Base-by-base conservation (phyloP, 2,888 invertebrate species). In the Cloeon dipterum region DNA sequence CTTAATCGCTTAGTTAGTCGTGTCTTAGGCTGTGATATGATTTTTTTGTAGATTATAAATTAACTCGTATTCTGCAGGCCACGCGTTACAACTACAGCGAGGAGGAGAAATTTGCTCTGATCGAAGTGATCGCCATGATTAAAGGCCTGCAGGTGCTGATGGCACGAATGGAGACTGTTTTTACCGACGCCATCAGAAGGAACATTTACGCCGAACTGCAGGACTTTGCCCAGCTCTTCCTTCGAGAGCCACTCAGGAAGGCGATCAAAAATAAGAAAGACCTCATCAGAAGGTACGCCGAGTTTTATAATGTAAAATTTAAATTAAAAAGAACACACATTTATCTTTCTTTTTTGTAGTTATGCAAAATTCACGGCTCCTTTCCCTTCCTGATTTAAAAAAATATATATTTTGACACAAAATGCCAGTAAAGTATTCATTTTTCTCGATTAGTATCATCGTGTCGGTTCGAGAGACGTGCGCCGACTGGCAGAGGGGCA, bases 51-150 rank as follows among this genome's bases (percentile, higher is more conserved):
- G n/a, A n/a, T n/a, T n/a, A n/a, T n/a, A n/a, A n/a, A n/a, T n/a
- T n/a, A n/a, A n/a, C 5, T 21, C 8, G 21, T 21, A 8, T 21
- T 21, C 10, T 5, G 3, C 52, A 79, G 78, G 89, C 93, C 0
- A 94, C 93, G 0, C 70, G 93, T 7, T 98, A 96, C 61, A 98
- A 98, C 60, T 98, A 98, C 56, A 82, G 79, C 0, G 81, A 85
- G 2, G 91, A 89, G 49, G 98, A 98, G 59, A 98, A 98, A 54
- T 88, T 89, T 59, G 94, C 94, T 0, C 62, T 98, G 47, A 93
- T 98, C 43, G 94, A 96, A 61, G 88, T 94, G 14, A 93, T 98
- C 46, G 93, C 94, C 1, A 96, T 96, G 93, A 93, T 98, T 48
- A 98, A 98, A 57, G 94, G 94, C 0, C 65, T 98, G 3, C 96